Evolutionary conservation across 2,797 vertebrate genomes (phyloP).

Genomic region (Phoeniculus purpureus): DNA sequence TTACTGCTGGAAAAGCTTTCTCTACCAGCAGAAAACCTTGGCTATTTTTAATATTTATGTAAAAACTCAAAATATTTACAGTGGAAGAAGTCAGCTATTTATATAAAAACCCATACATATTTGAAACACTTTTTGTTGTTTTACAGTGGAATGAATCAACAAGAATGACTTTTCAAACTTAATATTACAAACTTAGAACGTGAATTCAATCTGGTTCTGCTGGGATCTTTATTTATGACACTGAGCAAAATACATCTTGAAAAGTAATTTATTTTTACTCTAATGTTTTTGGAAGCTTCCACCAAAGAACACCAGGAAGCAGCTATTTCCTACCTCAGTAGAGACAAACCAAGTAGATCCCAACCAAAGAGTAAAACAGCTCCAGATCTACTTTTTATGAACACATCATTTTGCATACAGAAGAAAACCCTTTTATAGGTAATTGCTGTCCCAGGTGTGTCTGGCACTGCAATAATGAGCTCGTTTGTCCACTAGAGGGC

Average conservation of each 20-base stretch:
- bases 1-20: not conserved
- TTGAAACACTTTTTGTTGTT: not conserved
- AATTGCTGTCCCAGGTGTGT: not conserved
- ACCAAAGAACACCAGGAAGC: not conserved
- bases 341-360: not conserved
- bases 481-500: conserved; percentile 34
- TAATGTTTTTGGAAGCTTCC: not conserved
- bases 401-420: not conserved
- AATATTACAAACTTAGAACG: not conserved
- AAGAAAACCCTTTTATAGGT: not conserved
- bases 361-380: not conserved
- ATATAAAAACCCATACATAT: not conserved
- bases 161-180: not conserved
- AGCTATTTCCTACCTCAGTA: not conserved
- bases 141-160: not conserved
- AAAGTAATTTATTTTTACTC: not conserved
- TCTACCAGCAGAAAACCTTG: not conserved
- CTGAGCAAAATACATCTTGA: not conserved
- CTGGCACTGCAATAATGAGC: not conserved
- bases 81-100: not conserved
- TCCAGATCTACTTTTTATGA: not conserved
- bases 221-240: not conserved
- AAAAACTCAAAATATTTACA: not conserved
- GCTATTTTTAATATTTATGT: conserved; percentile 31
- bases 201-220: not conserved